phyloP scores from a whole-genome alignment of 1,140 invertebrate genomes.

The Bombus pascuorum region DNA sequence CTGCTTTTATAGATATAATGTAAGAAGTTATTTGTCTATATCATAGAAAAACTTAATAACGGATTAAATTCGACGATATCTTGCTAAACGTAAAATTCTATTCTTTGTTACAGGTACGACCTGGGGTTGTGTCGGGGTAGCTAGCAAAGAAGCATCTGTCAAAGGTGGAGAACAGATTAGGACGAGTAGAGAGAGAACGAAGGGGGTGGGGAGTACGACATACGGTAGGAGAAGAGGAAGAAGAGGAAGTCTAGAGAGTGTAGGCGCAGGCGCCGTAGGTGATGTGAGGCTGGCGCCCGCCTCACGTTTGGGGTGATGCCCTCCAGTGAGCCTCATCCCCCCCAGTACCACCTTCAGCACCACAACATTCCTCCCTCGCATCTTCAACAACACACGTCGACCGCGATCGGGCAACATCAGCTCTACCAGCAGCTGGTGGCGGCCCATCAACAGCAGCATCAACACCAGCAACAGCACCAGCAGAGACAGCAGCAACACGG shows the following conservation, averaged over 20 bases:
- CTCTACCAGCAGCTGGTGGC: slow-evolving; percentile 80
- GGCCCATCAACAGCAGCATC: slow-evolving; percentile 79
- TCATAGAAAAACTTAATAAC: background rate
- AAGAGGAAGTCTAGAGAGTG: slow-evolving; percentile 69
- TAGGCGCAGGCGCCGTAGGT: slow-evolving; percentile 76
- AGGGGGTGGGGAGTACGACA: slow-evolving; percentile 59
- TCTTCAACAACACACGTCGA: slow-evolving; percentile 76
- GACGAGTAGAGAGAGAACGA: slow-evolving; percentile 53
- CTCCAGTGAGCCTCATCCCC: slow-evolving; percentile 82
- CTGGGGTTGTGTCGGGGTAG: slow-evolving; percentile 80
- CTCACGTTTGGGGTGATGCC: slow-evolving; percentile 82
- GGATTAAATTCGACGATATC: too few relatives aligned
- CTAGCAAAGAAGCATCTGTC: slow-evolving; percentile 71
- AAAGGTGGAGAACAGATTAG: slow-evolving; percentile 64
- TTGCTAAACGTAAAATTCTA: background rate
- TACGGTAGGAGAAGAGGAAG: slow-evolving; percentile 60
- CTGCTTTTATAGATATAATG: too few relatives aligned
- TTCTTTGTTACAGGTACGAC: slow-evolving; percentile 77
- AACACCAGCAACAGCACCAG: slow-evolving; percentile 73
- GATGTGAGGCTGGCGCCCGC: slow-evolving; percentile 81
- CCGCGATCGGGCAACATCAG: slow-evolving; percentile 78
- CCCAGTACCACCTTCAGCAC: slow-evolving; percentile 81
- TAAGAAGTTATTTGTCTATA: too few relatives aligned
- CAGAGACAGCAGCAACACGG: slow-evolving; percentile 77
- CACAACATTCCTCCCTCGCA: slow-evolving; percentile 80